These are phyloP conservation scores for Lottia gigantea DNA, from an alignment of 2,888 invertebrate species.

Conservation along the genomic window DNA sequence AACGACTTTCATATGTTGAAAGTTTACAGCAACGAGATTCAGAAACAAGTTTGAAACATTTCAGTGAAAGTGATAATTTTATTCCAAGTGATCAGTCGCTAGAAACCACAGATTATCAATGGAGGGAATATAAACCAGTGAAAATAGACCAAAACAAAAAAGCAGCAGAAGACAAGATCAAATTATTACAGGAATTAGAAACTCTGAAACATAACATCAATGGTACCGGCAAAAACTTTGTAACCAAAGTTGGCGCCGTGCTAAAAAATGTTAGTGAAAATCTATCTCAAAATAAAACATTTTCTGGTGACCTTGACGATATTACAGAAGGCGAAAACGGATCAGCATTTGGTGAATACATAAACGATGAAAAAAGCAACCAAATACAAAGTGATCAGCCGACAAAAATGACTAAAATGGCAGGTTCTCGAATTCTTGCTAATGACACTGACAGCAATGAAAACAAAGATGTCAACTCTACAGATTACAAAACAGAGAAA, in stretches of 20 bases:
- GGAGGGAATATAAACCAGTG: background rate
- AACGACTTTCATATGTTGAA: background rate
- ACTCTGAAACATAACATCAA: constrained; percentile 19
- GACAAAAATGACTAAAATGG: background rate
- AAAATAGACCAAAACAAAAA: background rate
- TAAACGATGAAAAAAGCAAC: constrained; percentile 2
- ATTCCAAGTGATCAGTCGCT: background rate
- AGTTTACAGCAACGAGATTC: background rate
- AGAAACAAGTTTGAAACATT: background rate
- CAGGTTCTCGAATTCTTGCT: too few relatives aligned
- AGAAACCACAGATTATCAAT: background rate
- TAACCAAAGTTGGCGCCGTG: constrained; percentile 10
- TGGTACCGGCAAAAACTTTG: constrained; percentile 13
- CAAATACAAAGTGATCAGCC: background rate
- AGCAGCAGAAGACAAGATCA: constrained; percentile 3
- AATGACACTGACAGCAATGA: background rate
- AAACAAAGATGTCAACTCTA: background rate
- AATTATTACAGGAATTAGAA: constrained; percentile 17
- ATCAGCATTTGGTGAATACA: constrained; percentile 16
- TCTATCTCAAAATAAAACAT: background rate
- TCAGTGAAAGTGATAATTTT: background rate
- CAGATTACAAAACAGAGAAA: background rate
- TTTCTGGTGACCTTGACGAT: background rate
- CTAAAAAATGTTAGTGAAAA: constrained; percentile 11
- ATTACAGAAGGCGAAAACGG: constrained; percentile 10